Percentiles rank a stretch among this genome's conserved stretches.
These are phyloP conservation scores for Adelognathus sp. DNA, from an alignment of 2,888 invertebrate species.

Conservation along the genomic window DNA sequence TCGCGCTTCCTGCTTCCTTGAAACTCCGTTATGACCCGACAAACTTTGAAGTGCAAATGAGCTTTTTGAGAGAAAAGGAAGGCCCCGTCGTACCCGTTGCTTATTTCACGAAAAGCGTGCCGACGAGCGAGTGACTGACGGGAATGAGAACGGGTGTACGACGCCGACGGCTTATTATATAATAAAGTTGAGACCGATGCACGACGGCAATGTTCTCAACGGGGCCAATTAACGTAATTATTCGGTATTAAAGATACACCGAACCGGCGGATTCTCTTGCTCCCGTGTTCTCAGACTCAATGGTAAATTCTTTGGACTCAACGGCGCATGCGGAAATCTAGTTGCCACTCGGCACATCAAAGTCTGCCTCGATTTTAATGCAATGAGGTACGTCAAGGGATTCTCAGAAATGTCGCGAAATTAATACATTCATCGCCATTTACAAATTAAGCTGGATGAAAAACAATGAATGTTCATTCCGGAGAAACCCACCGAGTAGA, in stretches of 20 bases:
- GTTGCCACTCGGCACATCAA: not conserved
- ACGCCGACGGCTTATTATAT: not conserved
- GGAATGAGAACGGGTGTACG: not conserved
- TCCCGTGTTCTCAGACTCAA: not conserved
- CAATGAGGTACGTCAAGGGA: not conserved
- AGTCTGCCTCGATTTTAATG: not conserved
- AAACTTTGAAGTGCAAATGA: constrained; percentile 59
- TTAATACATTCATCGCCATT: not conserved
- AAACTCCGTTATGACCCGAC: constrained; percentile 28
- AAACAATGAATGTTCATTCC: not conserved
- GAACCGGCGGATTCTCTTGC: not conserved
- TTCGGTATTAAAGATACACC: constrained; percentile 27
- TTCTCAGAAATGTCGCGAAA: not conserved
- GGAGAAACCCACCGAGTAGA: not conserved
- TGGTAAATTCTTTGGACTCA: not conserved
- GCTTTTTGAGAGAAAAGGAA: constrained; percentile 34
- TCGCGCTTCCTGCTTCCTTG: constrained; percentile 9
- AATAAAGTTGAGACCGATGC: constrained; percentile 9
- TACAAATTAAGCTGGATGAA: not conserved
- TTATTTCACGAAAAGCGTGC: constrained; percentile 25
- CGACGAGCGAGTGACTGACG: constrained; percentile 9
- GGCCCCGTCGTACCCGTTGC: not conserved
- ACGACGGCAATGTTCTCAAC: not conserved
- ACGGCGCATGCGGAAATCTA: not conserved
- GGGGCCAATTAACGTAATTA: constrained; percentile 44